Conservation (phyloP, 2,888 invertebrate genomes). For the Aphodius granarius region DNA sequence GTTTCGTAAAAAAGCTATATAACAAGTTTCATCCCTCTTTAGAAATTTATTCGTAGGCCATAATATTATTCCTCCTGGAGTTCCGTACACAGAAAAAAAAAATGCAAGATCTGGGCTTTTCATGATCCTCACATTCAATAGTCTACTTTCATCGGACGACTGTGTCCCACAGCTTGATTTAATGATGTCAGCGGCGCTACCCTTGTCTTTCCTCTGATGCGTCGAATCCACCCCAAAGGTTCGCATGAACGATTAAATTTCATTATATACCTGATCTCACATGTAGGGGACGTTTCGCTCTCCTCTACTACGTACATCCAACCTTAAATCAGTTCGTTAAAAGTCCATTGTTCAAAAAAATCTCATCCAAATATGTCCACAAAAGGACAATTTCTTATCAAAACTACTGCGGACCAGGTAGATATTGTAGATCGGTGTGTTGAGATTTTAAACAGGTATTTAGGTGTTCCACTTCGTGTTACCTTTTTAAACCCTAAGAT, state of each 20-base stretch:
- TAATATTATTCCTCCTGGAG: not conserved
- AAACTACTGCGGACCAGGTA: conserved; percentile 42
- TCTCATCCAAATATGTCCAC: conserved; percentile 51
- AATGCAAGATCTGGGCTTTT: not conserved
- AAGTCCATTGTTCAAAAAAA: conserved; percentile 49
- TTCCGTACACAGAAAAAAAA: not conserved
- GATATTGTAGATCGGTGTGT: conserved; percentile 15
- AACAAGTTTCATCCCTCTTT: too few species aligned
- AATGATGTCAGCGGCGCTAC: conserved; percentile 11
- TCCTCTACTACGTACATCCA: conserved; percentile 11
- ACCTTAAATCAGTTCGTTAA: conserved; percentile 50
- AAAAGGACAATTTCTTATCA: conserved; percentile 53
- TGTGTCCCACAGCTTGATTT: conserved; percentile 7
- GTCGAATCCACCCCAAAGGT: conserved; percentile 18
- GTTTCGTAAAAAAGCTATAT: too few species aligned
- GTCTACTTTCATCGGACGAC: not conserved
- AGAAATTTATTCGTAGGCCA: too few species aligned
- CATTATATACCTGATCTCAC: conserved; percentile 35
- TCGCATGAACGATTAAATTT: conserved; percentile 42
- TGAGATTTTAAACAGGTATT: conserved; percentile 12
- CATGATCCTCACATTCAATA: not conserved
- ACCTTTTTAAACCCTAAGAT: conserved; percentile 41
- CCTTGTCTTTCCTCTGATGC: conserved; percentile 11
- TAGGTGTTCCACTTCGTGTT: conserved; percentile 30
- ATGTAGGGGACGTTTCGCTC: conserved; percentile 16